Percentiles rank a stretch among this genome's conserved stretches.
These are phyloP conservation scores for Coelinius sp. DNA, from an alignment of 2,888 invertebrate species.

Conservation along the genomic window DNA sequence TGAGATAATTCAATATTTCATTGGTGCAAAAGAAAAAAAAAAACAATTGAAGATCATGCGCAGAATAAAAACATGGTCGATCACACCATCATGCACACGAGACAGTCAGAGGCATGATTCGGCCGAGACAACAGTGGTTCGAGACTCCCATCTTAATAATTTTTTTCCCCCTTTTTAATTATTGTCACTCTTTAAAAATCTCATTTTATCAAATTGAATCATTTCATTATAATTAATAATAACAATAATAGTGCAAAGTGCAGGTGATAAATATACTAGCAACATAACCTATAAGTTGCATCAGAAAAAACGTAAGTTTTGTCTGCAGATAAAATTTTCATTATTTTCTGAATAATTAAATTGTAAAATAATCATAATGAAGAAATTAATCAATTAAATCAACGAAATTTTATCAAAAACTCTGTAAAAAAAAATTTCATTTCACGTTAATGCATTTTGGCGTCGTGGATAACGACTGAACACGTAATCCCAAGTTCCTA, in stretches of 20 bases:
- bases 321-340: background rate
- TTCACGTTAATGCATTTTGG: background rate
- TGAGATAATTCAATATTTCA: background rate
- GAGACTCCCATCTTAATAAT: background rate
- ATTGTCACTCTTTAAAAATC: background rate
- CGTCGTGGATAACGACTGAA: background rate
- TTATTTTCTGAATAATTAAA: background rate
- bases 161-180: background rate
- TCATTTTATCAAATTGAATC: background rate
- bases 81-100: background rate
- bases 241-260: background rate
- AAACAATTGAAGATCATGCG: background rate
- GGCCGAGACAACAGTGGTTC: background rate
- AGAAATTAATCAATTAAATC: background rate
- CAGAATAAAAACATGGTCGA: background rate
- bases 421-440: background rate
- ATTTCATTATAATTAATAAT: background rate
- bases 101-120: background rate
- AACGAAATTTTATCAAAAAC: background rate
- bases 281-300: conserved; percentile 2
- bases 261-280: background rate
- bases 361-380: background rate
- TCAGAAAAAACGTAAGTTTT: conserved; percentile 4
- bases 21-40: background rate
- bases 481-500: background rate